phyloP scores from a whole-genome alignment of 2,888 invertebrate species.

The Lathronympha strigana region DNA sequence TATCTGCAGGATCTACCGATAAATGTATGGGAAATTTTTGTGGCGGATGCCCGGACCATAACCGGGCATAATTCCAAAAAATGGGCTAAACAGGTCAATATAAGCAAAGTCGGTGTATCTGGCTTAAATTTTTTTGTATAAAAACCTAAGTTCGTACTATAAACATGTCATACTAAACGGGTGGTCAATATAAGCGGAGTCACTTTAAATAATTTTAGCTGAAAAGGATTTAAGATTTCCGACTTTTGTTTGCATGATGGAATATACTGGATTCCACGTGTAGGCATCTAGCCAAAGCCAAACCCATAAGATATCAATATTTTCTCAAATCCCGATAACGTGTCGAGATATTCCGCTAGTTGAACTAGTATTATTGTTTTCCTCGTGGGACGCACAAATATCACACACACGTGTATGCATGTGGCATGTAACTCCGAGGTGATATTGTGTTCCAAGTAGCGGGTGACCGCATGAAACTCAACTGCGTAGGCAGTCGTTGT shows the following conservation, averaged over 20 bases:
- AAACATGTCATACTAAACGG: too few relatives aligned
- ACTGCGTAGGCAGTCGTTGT: slow-evolving; percentile 64
- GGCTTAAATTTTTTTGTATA: too few relatives aligned
- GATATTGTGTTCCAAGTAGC: slow-evolving; percentile 41
- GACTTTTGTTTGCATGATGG: not conserved
- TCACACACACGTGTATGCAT: slow-evolving; percentile 43
- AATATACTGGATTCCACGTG: slow-evolving; percentile 2
- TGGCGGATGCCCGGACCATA: too few relatives aligned
- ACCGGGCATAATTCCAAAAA: too few relatives aligned
- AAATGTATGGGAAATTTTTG: too few relatives aligned
- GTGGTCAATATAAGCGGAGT: too few relatives aligned
- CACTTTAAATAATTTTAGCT: too few relatives aligned
- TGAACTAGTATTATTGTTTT: slow-evolving; percentile 18
- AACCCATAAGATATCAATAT: slow-evolving; percentile 2
- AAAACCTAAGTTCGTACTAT: too few relatives aligned
- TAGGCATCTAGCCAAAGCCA: slow-evolving; percentile 14
- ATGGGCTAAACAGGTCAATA: too few relatives aligned
- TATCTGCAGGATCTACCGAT: too few relatives aligned
- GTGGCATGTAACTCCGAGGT: slow-evolving; percentile 23
- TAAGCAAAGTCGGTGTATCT: too few relatives aligned
- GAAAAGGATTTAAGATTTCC: not conserved
- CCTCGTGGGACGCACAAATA: slow-evolving; percentile 17
- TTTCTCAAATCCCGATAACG: slow-evolving; percentile 8
- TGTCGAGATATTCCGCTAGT: slow-evolving; percentile 12
- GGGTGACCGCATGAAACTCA: slow-evolving; percentile 58